A percentile compares a stretch with the other conserved stretches of the same genome.
Conservation (phyloP, 2,113 vertebrate genomes). For the Phyllostomus hastatus region DNA sequence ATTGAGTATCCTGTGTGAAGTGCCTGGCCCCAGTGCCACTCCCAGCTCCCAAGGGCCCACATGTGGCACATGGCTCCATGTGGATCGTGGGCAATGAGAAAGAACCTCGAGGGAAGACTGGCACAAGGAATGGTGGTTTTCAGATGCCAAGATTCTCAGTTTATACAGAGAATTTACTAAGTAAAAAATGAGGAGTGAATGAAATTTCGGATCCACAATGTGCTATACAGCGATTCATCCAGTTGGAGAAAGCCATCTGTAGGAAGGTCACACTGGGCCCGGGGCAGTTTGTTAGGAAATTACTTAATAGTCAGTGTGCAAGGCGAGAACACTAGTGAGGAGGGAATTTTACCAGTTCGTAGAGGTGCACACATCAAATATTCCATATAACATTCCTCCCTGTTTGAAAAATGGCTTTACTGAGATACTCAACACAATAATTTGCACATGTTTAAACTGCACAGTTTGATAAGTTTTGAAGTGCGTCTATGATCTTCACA, state of each 20-base stretch:
- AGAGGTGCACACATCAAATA: neutral
- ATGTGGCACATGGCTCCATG: fast-evolving
- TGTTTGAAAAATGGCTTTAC: neutral
- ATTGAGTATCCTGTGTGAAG: neutral
- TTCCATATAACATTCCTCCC: fast-evolving
- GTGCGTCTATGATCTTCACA: neutral
- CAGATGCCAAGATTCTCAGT: neutral
- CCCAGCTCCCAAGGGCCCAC: neutral
- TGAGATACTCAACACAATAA: neutral
- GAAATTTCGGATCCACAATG: neutral
- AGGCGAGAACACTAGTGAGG: neutral
- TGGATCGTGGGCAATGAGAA: neutral
- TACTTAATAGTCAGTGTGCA: neutral
- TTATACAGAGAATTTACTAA: neutral
- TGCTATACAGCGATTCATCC: neutral
- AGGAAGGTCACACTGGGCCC: neutral
- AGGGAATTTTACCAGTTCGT: neutral
- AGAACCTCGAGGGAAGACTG: neutral
- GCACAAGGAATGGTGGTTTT: neutral
- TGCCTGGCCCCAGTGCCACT: neutral
- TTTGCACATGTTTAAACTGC: neutral
- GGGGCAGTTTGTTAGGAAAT: neutral
- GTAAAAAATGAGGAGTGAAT: neutral
- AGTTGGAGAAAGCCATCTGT: neutral
- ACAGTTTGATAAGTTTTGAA: neutral